Evolutionary conservation across 2,888 invertebrate genomes (phyloP), one percentile per base, ranked within the genome.

Genomic region (Polymixis lichenea): DNA sequence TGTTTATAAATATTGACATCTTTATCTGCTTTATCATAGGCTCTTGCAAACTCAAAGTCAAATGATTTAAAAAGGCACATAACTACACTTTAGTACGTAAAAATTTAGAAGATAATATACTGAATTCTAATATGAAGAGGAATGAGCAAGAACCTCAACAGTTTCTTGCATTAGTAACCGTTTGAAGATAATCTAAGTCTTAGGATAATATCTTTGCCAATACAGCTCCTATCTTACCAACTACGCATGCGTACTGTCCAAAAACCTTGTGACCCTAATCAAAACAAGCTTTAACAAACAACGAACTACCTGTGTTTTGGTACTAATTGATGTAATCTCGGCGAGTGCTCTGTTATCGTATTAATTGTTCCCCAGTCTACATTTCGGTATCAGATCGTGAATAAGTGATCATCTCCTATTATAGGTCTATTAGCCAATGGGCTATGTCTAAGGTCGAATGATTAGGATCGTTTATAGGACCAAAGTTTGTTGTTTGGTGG

Each of bases 251-350:
- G 61, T 46, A 22, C 8, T 19, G 3, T 13, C 43, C 53, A 6
- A 0, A 53, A 38, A 60, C n/a, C 49, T 22, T 61, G 17, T 55
- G 38, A 64, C 53, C 38, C n/a, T 25, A 28, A 66, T 56, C 38
- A 74, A 84, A 84, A 62, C 25, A 32, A 80, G 22, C 19, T 61
- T 49, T n/a, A 53, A 69, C 82, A 85, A 82, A 67, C 66, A 43
- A 38, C 15, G 19, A 62, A n/a, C 32, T 67, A 67, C 62, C 82
- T 75, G 43, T 28, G 15, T 64, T 56, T 25, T 32, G 58, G 55
- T 19, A 51, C 62, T 77, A 82, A 83, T 85, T 64, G 70, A 56
- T 77, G 62, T 80, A 60, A 82, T 85, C 67, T 46, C 15, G 49
- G 22, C 55, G 64, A 85, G 62, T 71, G 72, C 69, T 77, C 72